Evolutionary conservation across 2,113 vertebrate species (phyloP), one percentile per base, ranked within the genome.

Genomic region (Saguinus imperator): DNA sequence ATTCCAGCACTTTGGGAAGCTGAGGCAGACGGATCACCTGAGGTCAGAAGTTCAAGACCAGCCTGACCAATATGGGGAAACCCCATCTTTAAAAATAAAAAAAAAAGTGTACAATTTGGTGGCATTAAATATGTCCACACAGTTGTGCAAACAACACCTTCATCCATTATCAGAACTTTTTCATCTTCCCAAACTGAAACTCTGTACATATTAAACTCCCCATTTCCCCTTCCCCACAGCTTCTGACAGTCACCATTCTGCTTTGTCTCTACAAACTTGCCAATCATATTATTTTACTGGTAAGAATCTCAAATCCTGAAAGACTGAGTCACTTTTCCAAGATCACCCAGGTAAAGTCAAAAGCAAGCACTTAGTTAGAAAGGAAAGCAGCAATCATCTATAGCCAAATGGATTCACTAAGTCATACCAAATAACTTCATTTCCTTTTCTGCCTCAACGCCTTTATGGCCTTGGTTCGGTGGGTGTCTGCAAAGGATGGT

Each of bases 221-320:
- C 13, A 84, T 68, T 89, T 43, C 13, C 43, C 6, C 55, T 7
- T 16, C 68, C 6, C 12, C 43, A 3, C 16, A 83, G 35, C 16
- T 25, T 6, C 45, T 73, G 43, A 72, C 58, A 89, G 89, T n/a
- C 37, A 89, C n/a, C 73, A 37, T 61, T 94, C 18, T 48, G n/a
- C 25, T 75, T 92, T 82, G 29, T 55, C 68, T 89, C 87, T 84
- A 68, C 21, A 48, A 90, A 77, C 48, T 77, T 95, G 9, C 52
- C 45, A 90, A 93, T 52, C 61, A n/a, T 75, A 57, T 73, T 66
- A 91, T 91, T 96, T 91, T 55, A 43, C 45, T 94, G 12, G 20
- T 50, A 85, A 76, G 52, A 82, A 70, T 76, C 40, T 45, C 16
- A 94, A 86, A 20, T 91, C 32, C 76, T 81, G 48, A 96, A 94